Percentiles rank a stretch among this genome's conserved stretches.
Conservation (phyloP, 2,113 vertebrate species). For the Aptenodytes forsteri region DNA sequence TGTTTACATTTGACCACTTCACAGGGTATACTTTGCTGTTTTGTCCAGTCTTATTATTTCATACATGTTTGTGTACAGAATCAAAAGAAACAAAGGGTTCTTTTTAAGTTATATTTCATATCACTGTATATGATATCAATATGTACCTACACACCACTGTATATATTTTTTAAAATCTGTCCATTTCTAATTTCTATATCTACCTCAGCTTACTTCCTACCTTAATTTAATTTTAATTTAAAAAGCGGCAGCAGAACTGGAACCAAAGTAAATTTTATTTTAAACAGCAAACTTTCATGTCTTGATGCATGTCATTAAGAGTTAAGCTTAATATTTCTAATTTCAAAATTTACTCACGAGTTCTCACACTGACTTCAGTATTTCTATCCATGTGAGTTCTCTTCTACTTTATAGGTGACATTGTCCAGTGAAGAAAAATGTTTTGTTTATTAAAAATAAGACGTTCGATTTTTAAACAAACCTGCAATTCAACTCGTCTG, state of each 20-base stretch:
- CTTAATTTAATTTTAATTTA: neutral
- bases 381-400: neutral
- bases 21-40: neutral
- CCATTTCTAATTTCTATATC: neutral
- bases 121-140: accelerated
- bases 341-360: neutral
- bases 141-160: neutral
- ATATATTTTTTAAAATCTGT: neutral
- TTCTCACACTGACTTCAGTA: neutral
- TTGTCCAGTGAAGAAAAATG: neutral
- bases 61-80: neutral
- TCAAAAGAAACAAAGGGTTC: neutral
- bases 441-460: neutral
- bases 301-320: neutral
- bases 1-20: neutral
- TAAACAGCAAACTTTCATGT: neutral
- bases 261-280: neutral
- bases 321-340: neutral
- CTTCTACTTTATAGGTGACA: neutral
- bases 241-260: neutral
- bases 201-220: neutral
- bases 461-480: neutral
- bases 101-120: neutral
- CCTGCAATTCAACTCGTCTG: neutral
- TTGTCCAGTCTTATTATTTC: neutral